Conservation (phyloP, 2,113 vertebrate genomes). For the Platysteira castanea region DNA sequence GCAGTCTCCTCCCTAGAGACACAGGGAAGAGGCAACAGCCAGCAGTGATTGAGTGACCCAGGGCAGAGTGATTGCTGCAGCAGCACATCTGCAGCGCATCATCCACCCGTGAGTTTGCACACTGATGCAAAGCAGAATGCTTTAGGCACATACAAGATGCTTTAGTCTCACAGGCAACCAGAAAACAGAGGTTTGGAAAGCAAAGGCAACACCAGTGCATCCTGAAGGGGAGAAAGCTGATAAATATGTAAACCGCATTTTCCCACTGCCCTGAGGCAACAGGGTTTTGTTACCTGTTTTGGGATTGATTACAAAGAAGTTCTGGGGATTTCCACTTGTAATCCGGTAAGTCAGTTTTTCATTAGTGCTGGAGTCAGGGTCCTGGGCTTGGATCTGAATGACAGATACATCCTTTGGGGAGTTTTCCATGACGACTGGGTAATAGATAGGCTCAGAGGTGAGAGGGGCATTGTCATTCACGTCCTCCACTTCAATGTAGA, state of each 20-base stretch:
- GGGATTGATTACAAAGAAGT: constrained; percentile 90
- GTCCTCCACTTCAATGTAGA: constrained; percentile 94
- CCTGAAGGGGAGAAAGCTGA: neutral
- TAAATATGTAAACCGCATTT: neutral
- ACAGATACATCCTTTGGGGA: constrained; percentile 91
- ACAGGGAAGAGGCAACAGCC: neutral
- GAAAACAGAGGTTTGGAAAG: neutral
- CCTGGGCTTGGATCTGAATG: constrained; percentile 92
- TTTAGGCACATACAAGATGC: neutral
- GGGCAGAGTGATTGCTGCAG: neutral
- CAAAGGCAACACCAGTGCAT: neutral
- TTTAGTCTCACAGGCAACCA: neutral
- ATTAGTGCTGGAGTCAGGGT: constrained; percentile 83
- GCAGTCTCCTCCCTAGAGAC: neutral
- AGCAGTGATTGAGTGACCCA: neutral
- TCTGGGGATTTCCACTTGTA: constrained; percentile 94
- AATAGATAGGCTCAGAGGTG: constrained; percentile 90
- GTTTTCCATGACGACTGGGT: constrained; percentile 85
- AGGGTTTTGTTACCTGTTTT: constrained; percentile 82
- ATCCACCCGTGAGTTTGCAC: accelerated
- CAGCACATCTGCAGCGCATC: neutral
- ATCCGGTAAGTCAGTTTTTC: constrained; percentile 87
- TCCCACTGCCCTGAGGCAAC: neutral
- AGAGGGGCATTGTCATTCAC: constrained; percentile 95
- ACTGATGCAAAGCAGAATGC: neutral